Base-by-base conservation (phyloP, 2,113 vertebrate species). In the Oryzias woworae region DNA sequence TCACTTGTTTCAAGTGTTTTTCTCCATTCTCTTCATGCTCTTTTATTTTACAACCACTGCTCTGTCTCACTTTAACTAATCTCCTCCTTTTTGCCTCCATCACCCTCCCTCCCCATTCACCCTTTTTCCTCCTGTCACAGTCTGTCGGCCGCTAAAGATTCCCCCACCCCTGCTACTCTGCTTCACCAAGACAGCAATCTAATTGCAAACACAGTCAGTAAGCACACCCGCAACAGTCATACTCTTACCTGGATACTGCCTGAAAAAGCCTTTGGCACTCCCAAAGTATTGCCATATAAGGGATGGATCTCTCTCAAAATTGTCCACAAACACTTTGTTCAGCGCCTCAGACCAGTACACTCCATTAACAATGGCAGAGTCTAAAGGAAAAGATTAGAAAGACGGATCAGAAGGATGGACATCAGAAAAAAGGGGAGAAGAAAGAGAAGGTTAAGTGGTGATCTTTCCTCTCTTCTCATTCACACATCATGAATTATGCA, bases 211-310 rank as follows among this genome's bases (percentile, higher is more conserved):
- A 66, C 41, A 28, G 31, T 53, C 18, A 22, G 41, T 8, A 1
- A 18, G 54, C 45, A 55, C 44, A 59, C 14, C 47, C 20, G 14
- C 31, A 48, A 18, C 47, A 48, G 5, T 18, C 45, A 63, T 18
- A 52, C 45, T 80, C 93, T 91, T 87, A 99, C 97, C 97, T 81
- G 97, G 97, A 68, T 98, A 99, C 58, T 98, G 97, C 59, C 96
- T 93, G 78, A 99, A 99, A 92, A 99, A 99, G 58, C 97, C 97
- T 82, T 98, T 98, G 49, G 96, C 96, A 13, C 97, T 99, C 84
- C 97, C 97, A 66, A 98, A 99, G 84, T 99, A 98, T 61, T 99
- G 97, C 97, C 97, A 99, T 77, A 98, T 97, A 55, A 99, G 95
- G 22, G 97, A 97, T 3, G 97, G 96, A 73, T 99, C 97, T 65